Conservation (phyloP, 2,797 vertebrate species). For the Sebastiscus tertius region DNA sequence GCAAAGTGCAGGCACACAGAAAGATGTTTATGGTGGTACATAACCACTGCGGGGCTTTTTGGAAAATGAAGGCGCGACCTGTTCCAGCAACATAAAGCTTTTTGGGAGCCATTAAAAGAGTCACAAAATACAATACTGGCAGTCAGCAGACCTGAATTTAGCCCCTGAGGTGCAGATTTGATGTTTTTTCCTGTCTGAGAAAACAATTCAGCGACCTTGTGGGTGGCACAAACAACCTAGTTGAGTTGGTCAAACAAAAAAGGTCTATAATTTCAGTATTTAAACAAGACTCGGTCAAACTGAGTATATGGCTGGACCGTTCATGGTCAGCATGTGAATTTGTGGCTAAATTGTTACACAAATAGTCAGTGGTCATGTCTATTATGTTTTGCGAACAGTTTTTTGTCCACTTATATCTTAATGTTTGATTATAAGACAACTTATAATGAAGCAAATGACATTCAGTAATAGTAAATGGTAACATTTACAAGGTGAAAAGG, state of each 20-base stretch:
- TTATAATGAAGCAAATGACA: too few species aligned
- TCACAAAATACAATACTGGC: slow-evolving; percentile 25
- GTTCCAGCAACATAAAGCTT: slow-evolving; percentile 21
- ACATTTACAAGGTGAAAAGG: too few species aligned
- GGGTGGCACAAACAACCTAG: slow-evolving; percentile 3
- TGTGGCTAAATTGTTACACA: too few species aligned
- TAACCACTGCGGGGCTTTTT: slow-evolving; percentile 16
- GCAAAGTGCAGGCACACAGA: neutral
- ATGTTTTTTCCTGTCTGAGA: slow-evolving; percentile 10
- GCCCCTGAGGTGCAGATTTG: slow-evolving; percentile 15
- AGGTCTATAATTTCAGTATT: neutral
- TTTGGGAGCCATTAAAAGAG: slow-evolving; percentile 27
- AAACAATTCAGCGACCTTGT: slow-evolving; percentile 2
- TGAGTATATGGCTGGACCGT: too few species aligned
- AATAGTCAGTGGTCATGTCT: too few species aligned
- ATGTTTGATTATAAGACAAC: too few species aligned
- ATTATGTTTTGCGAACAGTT: too few species aligned
- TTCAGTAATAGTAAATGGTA: too few species aligned
- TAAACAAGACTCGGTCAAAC: too few species aligned
- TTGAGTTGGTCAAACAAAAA: neutral
- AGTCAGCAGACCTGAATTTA: slow-evolving; percentile 38
- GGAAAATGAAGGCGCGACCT: slow-evolving; percentile 4
- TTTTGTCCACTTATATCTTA: too few species aligned
- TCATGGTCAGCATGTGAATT: too few species aligned
- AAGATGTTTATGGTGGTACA: slow-evolving; percentile 13